Percentiles rank a stretch among this genome's conserved stretches.
Conservation (phyloP, 2,888 invertebrate species). For the Drosophila emarginata region DNA sequence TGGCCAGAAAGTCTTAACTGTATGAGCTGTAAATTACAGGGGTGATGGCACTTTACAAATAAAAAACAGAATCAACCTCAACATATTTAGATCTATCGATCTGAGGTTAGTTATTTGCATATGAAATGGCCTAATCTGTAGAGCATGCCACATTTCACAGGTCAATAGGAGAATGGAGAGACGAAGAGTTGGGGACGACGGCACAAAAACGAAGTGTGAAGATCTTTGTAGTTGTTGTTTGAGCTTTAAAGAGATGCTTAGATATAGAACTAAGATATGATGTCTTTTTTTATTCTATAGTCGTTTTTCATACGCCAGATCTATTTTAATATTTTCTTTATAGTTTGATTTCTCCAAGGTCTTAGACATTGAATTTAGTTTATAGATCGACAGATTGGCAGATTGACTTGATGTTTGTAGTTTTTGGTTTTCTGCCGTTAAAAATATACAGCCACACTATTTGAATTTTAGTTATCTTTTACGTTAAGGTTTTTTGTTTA, state of each 20-base stretch:
- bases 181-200: neutral
- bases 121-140: constrained; percentile 63
- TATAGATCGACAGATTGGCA: too few relatives aligned
- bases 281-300: neutral
- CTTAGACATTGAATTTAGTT: too few relatives aligned
- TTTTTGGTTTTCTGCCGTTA: neutral
- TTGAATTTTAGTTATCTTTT: too few relatives aligned
- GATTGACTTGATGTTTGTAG: too few relatives aligned
- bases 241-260: neutral
- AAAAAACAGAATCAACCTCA: constrained; percentile 30
- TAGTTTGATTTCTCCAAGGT: too few relatives aligned
- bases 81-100: constrained; percentile 46
- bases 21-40: constrained; percentile 69
- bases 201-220: constrained; percentile 7
- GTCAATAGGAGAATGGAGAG: constrained; percentile 36
- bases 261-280: neutral
- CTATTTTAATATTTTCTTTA: too few relatives aligned
- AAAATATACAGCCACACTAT: too few relatives aligned
- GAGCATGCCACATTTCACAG: constrained; percentile 66
- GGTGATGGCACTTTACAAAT: constrained; percentile 50
- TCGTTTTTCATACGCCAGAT: too few relatives aligned
- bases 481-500: too few relatives aligned
- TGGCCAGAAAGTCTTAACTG: constrained; percentile 59
- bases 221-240: neutral
- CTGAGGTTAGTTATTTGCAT: constrained; percentile 52